Base-by-base conservation (phyloP, 2,888 invertebrate genomes). In the Pterostichus madidus region DNA sequence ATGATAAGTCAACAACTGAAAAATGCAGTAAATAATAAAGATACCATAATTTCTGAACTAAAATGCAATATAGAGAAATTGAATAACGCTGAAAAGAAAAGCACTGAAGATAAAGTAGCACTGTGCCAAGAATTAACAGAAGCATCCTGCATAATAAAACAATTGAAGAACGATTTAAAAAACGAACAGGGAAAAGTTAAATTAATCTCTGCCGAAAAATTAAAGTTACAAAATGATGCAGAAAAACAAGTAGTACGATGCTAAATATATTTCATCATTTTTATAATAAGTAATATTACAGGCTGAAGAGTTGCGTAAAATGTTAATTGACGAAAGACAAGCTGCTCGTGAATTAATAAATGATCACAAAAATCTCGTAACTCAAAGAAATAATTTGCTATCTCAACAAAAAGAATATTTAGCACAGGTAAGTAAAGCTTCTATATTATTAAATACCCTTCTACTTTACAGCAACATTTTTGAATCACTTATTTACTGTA, bases 91-190 rank as follows among this genome's bases (percentile, higher is more conserved):
- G 89, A 89, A 81, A 84, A 88, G 46, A 86, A 88, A 82, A 87
- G 86, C 76, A 85, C 87, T 2, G 88, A 88, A 84, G 89, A 90
- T 68, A 90, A 89, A 84, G 80, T 88, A 5, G 87, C 88, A 6
- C 84, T 90, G 5, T 89, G 89, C 83, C 87, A 87, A 61, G 89
- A 89, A 85, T 84, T 90, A 32, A 87, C 87, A 1, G 88, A 89
- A 84, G 85, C 89, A 5, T 88, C 87, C 49, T 87, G 85, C 32
- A 84, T 88, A 4, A 89, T 89, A 82, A 88, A 89, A 24, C 85
- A 87, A 78, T 85, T 89, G 4, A 13, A 79, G 32, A 35, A 32
- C 6, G 39, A 79, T 35, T 79, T 64, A 8, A 59, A 31, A 35
- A 24, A 46, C 13, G 64, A 68, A 32, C 64, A 68, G 15, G 64